Conservation (phyloP, 2,113 vertebrate species). For the Cepphus grylle region DNA sequence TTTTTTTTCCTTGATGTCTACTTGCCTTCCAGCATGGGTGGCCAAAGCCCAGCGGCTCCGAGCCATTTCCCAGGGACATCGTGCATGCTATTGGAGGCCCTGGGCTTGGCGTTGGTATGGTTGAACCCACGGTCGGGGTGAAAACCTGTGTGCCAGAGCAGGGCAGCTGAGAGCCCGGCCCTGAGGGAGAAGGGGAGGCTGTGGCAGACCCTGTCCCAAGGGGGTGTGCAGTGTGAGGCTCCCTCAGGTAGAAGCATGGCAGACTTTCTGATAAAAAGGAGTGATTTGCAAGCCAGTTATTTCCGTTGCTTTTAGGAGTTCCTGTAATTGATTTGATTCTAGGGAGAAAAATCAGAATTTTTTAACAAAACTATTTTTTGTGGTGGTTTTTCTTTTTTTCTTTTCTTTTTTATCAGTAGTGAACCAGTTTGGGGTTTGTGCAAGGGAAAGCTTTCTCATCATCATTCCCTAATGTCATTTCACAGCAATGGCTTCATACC, state of each 20-base stretch:
- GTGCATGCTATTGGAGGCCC: accelerated
- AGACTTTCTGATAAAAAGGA: neutral
- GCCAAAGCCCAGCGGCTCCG: accelerated
- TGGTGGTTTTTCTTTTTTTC: neutral
- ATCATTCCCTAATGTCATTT: neutral
- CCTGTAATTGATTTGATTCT: neutral
- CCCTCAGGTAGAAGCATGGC: neutral
- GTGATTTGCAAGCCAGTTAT: neutral
- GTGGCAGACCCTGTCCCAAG: neutral
- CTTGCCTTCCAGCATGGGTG: neutral
- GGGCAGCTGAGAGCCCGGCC: neutral
- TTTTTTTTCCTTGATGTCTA: neutral
- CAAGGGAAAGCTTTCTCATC: neutral
- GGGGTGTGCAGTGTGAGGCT: neutral
- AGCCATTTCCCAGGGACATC: neutral
- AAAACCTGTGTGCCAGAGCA: neutral
- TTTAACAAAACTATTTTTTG: neutral
- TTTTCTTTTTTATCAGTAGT: neutral
- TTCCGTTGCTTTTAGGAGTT: neutral
- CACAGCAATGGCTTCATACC: neutral
- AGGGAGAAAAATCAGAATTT: neutral
- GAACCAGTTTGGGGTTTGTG: neutral
- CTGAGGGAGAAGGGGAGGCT: neutral
- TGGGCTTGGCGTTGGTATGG: neutral
- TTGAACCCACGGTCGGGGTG: accelerated